Evolutionary conservation across 2,888 invertebrate species (phyloP).

Genomic region (Mycalesis mineus): DNA sequence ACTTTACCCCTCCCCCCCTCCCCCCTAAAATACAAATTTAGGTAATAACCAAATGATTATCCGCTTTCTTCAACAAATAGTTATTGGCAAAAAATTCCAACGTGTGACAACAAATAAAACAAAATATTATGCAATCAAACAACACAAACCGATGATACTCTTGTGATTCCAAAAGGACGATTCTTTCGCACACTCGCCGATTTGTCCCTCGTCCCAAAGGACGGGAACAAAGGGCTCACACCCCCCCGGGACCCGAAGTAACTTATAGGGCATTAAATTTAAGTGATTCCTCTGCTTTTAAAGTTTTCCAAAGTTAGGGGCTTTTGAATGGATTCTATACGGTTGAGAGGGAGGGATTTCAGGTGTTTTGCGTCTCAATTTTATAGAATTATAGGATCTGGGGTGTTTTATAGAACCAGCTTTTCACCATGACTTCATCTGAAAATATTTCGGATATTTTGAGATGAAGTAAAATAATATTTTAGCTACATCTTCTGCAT

Average conservation of each 20-base stretch:
- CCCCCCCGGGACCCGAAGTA: slow-evolving; percentile 51
- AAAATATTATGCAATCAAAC: slow-evolving; percentile 16
- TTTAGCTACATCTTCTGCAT: no score
- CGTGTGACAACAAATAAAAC: neutral
- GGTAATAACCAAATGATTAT: no score
- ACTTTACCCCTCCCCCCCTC: no score
- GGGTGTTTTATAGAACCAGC: no score
- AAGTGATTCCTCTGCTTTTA: slow-evolving; percentile 68
- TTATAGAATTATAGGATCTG: neutral
- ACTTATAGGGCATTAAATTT: slow-evolving; percentile 70
- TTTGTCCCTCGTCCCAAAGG: slow-evolving; percentile 44
- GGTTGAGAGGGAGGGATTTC: slow-evolving; percentile 18
- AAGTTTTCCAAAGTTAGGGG: slow-evolving; percentile 44
- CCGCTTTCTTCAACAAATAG: no score
- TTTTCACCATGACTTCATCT: neutral
- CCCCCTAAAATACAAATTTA: no score
- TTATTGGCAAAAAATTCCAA: no score
- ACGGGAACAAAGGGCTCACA: slow-evolving; percentile 53
- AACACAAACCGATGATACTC: slow-evolving; percentile 20
- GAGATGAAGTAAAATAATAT: no score
- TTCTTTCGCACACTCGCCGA: slow-evolving; percentile 51
- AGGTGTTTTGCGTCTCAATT: slow-evolving; percentile 13
- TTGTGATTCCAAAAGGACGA: slow-evolving; percentile 23
- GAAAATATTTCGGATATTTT: neutral
- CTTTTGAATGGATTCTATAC: slow-evolving; percentile 24